Percentiles rank a stretch among this genome's conserved stretches.
phyloP scores from a whole-genome alignment of 2,113 vertebrate genomes.

The Pungitius pungitius region DNA sequence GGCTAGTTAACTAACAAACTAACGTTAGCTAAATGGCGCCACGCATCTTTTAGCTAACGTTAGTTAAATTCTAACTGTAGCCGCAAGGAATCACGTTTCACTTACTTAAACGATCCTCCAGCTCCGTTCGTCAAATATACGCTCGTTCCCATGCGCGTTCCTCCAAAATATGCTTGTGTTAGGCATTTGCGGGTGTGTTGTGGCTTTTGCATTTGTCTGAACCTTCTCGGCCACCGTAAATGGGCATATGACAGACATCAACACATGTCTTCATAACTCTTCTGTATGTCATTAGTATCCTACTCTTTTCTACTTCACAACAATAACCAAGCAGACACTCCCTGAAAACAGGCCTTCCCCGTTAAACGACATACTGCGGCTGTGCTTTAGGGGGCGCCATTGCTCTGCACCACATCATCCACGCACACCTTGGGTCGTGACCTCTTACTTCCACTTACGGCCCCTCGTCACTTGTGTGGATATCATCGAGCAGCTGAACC shows the following conservation, averaged over 20 bases:
- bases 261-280: not conserved
- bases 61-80: too few relatives aligned
- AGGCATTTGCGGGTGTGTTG: too few relatives aligned
- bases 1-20: too few relatives aligned
- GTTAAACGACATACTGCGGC: not conserved
- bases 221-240: too few relatives aligned
- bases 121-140: too few relatives aligned
- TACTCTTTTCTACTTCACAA: not conserved
- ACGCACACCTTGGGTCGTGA: not conserved
- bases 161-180: too few relatives aligned
- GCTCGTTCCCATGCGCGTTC: too few relatives aligned
- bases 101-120: too few relatives aligned
- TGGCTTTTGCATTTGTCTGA: too few relatives aligned
- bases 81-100: too few relatives aligned
- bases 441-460: not conserved
- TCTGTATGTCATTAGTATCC: not conserved
- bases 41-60: too few relatives aligned
- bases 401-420: not conserved
- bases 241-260: not conserved
- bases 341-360: not conserved
- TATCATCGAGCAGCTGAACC: not conserved
- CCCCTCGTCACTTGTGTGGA: not conserved
- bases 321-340: not conserved
- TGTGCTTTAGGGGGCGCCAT: slow-evolving; percentile 37
- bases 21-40: too few relatives aligned